Conservation (phyloP, 2,113 vertebrate species). For the Ictalurus furcatus region DNA sequence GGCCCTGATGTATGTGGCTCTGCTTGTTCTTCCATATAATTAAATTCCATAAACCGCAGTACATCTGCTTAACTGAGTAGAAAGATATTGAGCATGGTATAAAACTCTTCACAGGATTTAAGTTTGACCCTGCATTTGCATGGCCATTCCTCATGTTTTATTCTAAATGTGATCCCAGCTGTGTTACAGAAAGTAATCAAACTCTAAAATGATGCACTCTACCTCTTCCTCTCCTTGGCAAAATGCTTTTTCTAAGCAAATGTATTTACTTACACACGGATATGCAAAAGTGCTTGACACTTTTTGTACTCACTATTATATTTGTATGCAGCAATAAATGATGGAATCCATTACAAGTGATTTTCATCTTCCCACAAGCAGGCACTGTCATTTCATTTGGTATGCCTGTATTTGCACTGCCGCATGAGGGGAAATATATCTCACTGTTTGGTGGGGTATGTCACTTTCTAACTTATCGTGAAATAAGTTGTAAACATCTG, state of each 20-base stretch:
- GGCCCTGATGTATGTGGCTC: background rate
- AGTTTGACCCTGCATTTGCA: conserved; percentile 10
- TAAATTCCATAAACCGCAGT: conserved; percentile 18
- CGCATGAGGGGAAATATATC: conserved; percentile 35
- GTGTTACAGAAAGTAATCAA: background rate
- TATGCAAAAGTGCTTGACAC: background rate
- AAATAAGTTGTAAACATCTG: background rate
- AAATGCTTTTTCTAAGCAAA: conserved; percentile 5
- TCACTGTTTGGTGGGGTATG: conserved; percentile 30
- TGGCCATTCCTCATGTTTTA: conserved; percentile 15
- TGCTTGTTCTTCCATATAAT: conserved; percentile 21
- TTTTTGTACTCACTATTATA: conserved; percentile 21
- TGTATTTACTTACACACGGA: conserved; percentile 39
- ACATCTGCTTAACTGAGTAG: conserved; percentile 1
- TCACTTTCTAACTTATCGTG: conserved; percentile 3
- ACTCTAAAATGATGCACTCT: conserved; percentile 4
- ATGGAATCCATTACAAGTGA: conserved; percentile 32
- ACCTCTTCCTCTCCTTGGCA: background rate
- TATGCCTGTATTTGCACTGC: conserved; percentile 43
- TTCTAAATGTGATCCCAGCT: background rate
- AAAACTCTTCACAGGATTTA: conserved; percentile 9
- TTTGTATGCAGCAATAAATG: conserved; percentile 26
- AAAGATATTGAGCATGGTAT: background rate
- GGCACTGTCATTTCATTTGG: conserved; percentile 48
- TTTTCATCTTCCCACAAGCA: conserved; percentile 36